phyloP scores from a whole-genome alignment of 1,140 invertebrate genomes.

The Sweltsa coloradensis region DNA sequence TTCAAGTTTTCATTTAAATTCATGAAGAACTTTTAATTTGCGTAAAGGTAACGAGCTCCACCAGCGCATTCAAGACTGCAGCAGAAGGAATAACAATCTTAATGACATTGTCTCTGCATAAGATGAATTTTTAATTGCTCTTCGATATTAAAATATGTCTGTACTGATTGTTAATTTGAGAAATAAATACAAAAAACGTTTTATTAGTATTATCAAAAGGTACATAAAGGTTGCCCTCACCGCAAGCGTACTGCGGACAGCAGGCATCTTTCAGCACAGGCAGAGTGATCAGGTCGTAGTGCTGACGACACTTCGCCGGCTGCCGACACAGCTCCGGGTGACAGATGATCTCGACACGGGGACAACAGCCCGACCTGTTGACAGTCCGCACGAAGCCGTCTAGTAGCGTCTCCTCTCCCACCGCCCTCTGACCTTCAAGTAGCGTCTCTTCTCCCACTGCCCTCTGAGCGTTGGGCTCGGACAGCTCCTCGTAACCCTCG shows the following conservation, averaged over 20 bases:
- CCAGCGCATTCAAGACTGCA: no score
- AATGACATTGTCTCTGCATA: no score
- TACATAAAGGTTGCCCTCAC: constrained; percentile 27
- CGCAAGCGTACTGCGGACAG: constrained; percentile 50
- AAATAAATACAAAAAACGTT: no score
- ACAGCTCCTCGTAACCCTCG: constrained; percentile 20
- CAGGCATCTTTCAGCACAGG: constrained; percentile 37
- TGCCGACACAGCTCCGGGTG: constrained; percentile 44
- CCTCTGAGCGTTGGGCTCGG: constrained; percentile 49
- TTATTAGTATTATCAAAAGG: constrained; percentile 11
- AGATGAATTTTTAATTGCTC: background rate
- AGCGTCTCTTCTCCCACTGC: background rate
- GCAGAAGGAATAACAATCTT: background rate
- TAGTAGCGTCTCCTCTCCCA: background rate
- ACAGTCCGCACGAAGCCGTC: constrained; percentile 41
- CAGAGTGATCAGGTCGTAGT: constrained; percentile 34
- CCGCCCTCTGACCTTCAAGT: background rate
- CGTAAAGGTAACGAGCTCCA: no score
- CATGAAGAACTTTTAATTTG: no score
- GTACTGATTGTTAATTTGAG: no score
- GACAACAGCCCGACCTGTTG: constrained; percentile 55
- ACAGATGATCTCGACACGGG: constrained; percentile 42
- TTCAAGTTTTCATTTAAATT: no score
- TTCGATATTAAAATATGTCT: background rate
- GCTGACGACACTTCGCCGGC: constrained; percentile 39